Conservation (phyloP, 2,797 vertebrate genomes). For the Cossypha polioptera region DNA sequence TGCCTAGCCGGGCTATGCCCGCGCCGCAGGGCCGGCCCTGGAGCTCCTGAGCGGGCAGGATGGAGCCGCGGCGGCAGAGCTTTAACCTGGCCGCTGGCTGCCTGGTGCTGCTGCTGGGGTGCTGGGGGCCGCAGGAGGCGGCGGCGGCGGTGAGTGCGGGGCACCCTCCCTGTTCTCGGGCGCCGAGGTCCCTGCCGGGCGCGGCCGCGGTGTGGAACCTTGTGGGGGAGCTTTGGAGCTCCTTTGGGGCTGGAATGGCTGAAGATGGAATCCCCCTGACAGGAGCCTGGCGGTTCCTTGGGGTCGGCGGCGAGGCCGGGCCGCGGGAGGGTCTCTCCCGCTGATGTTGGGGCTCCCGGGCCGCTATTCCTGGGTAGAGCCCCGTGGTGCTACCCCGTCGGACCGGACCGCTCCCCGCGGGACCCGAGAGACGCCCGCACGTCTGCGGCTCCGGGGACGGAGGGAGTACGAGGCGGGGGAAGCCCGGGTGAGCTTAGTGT, state of each 20-base stretch:
- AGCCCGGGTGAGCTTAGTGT: neutral
- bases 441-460: neutral
- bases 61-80: neutral
- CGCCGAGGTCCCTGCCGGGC: neutral
- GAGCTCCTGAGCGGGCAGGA: neutral
- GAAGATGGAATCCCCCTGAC: neutral
- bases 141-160: neutral
- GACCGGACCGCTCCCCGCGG: neutral
- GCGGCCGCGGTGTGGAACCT: neutral
- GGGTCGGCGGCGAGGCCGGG: neutral
- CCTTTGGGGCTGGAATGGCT: neutral
- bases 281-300: neutral
- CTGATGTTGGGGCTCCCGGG: neutral
- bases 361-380: accelerated
- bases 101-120: neutral
- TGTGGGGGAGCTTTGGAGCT: neutral
- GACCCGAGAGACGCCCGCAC: neutral
- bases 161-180: neutral
- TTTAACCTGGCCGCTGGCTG: neutral
- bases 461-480: neutral
- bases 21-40: neutral
- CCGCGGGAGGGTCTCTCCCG: neutral
- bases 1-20: neutral
- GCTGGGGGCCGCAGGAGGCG: neutral
- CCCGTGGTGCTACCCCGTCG: neutral